phyloP scores from a whole-genome alignment of 2,797 vertebrate species.

The Myotis daubentonii region DNA sequence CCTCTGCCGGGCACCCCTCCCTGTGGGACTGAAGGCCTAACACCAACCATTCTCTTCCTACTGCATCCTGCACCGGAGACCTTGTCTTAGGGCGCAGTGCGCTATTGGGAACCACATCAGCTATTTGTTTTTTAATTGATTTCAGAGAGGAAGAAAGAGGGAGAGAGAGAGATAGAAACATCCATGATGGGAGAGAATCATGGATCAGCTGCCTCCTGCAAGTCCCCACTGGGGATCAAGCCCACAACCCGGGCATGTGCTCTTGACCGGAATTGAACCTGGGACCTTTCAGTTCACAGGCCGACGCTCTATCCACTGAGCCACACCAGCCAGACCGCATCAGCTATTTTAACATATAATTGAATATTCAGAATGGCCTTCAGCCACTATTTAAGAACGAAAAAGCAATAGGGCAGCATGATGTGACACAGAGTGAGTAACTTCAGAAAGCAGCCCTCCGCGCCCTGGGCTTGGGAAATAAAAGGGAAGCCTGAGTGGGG shows the following conservation, averaged over 20 bases:
- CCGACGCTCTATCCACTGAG: too few relatives aligned
- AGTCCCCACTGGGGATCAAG: too few relatives aligned
- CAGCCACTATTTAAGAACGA: neutral
- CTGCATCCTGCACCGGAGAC: neutral
- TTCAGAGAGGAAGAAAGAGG: too few relatives aligned
- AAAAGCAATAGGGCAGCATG: neutral
- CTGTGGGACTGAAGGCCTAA: neutral
- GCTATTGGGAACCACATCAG: neutral
- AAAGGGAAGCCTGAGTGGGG: neutral
- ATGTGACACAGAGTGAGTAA: neutral
- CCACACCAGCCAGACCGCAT: too few relatives aligned
- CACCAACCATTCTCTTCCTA: neutral
- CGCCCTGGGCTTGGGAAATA: neutral
- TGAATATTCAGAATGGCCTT: neutral
- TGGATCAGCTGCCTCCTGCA: too few relatives aligned
- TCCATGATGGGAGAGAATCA: too few relatives aligned
- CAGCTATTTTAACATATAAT: neutral
- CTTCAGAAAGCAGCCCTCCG: neutral
- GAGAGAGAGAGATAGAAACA: too few relatives aligned
- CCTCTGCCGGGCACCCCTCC: neutral
- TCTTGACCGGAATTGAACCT: too few relatives aligned
- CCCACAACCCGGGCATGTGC: too few relatives aligned
- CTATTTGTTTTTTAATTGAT: neutral
- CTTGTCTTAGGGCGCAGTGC: too few relatives aligned
- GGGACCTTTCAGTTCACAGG: too few relatives aligned